These are phyloP conservation scores for Sapayoa aenigma DNA, from an alignment of 2,113 vertebrate genomes.

Conservation along the genomic window DNA sequence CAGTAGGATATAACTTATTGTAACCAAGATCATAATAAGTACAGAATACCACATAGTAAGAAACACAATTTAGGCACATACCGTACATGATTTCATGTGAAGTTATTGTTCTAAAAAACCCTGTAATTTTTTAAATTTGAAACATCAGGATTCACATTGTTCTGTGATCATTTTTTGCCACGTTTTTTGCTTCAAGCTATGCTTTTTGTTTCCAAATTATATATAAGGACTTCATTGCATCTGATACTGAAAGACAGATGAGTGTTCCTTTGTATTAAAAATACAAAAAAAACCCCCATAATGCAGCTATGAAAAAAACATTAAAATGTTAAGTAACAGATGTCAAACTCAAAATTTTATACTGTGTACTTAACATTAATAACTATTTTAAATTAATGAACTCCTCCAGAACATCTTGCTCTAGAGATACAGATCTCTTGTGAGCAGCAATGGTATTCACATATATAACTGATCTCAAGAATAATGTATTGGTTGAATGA, in stretches of 20 bases:
- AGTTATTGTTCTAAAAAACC: constrained; percentile 23
- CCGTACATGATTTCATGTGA: background rate
- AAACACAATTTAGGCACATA: background rate
- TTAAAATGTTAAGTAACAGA: background rate
- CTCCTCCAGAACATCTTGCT: background rate
- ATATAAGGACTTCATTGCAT: background rate
- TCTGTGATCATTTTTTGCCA: background rate
- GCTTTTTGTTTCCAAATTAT: background rate
- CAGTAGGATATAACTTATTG: background rate
- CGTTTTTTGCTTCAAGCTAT: background rate
- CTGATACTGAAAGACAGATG: background rate
- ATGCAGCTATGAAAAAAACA: background rate
- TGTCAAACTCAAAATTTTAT: background rate
- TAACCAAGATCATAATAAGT: background rate
- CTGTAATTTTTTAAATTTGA: background rate
- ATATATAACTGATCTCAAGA: background rate
- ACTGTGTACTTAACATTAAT: too few species aligned
- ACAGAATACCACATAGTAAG: background rate
- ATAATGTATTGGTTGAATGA: background rate
- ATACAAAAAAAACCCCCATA: background rate
- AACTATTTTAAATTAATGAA: background rate
- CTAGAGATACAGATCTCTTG: background rate
- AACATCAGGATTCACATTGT: background rate
- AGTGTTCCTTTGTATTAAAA: background rate
- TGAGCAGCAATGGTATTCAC: background rate